Conservation (phyloP, 2,797 vertebrate species). For the Meriones psammophilus region DNA sequence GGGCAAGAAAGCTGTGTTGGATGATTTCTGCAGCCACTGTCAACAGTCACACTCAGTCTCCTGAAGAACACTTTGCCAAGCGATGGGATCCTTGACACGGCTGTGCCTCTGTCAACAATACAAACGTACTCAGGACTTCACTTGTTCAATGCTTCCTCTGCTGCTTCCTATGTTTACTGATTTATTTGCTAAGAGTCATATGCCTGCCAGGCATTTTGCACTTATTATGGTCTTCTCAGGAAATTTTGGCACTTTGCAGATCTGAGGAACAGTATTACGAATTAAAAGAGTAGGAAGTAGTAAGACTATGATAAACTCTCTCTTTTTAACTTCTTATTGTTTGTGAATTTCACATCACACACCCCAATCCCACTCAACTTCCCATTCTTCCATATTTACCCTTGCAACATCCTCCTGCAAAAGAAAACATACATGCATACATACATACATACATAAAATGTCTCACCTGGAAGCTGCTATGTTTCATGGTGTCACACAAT, state of each 20-base stretch:
- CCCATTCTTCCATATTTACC: background rate
- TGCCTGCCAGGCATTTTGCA: background rate
- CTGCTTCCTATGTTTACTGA: background rate
- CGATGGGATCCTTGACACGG: background rate
- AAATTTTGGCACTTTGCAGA: background rate
- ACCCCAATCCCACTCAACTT: background rate
- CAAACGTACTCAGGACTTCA: background rate
- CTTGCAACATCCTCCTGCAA: background rate
- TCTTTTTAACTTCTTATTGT: background rate
- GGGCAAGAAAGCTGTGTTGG: background rate
- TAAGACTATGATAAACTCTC: background rate
- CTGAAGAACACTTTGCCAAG: background rate
- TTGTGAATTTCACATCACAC: background rate
- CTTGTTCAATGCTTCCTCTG: no score
- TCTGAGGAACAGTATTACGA: background rate
- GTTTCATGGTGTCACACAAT: background rate
- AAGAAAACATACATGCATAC: background rate
- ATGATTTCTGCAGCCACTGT: background rate
- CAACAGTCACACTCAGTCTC: background rate
- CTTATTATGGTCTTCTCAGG: background rate
- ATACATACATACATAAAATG: background rate
- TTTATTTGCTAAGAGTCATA: slow-evolving; percentile 20
- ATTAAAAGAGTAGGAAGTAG: background rate
- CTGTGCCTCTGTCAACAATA: no score
- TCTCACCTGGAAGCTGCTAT: background rate